Percentiles rank a stretch among this genome's conserved stretches.
Conservation (phyloP, 2,797 vertebrate species). For the Malacoctenus gilli region DNA sequence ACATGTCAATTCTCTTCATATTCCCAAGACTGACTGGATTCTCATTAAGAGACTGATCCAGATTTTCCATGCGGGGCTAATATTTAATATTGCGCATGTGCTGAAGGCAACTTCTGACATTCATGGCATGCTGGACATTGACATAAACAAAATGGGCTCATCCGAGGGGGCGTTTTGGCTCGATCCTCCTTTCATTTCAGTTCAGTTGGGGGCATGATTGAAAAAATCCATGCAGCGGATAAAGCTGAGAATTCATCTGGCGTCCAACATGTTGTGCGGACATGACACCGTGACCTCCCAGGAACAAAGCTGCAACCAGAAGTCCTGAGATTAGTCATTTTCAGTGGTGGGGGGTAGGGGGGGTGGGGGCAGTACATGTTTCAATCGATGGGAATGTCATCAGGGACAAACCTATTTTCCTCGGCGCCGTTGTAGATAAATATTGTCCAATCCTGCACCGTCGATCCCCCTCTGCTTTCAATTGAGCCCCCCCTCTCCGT, state of each 20-base stretch:
- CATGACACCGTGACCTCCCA: conserved; percentile 66
- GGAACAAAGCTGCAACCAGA: conserved; percentile 63
- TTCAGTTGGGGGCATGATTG: conserved; percentile 57
- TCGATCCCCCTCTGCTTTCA: conserved; percentile 67
- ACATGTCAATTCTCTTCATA: neutral
- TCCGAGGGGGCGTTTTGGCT: neutral
- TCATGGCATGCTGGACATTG: conserved; percentile 12
- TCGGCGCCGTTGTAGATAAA: conserved; percentile 77
- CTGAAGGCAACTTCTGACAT: conserved; percentile 13
- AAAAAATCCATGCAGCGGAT: conserved; percentile 71
- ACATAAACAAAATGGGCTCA: conserved; percentile 4
- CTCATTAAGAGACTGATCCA: no score
- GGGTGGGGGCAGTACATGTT: conserved; percentile 66
- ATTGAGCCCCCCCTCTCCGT: no score
- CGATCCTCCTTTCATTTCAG: neutral
- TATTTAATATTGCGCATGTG: neutral
- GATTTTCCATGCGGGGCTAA: neutral
- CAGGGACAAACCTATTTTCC: conserved; percentile 80
- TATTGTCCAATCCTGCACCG: conserved; percentile 71
- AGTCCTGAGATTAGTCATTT: conserved; percentile 77
- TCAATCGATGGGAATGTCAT: conserved; percentile 84
- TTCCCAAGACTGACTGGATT: no score
- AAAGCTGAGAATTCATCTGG: conserved; percentile 68
- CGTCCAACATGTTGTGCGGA: conserved; percentile 63
- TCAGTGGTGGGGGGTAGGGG: conserved; percentile 55